phyloP scores from a whole-genome alignment of 2,797 vertebrate genomes.

The Thaleichthys pacificus region DNA sequence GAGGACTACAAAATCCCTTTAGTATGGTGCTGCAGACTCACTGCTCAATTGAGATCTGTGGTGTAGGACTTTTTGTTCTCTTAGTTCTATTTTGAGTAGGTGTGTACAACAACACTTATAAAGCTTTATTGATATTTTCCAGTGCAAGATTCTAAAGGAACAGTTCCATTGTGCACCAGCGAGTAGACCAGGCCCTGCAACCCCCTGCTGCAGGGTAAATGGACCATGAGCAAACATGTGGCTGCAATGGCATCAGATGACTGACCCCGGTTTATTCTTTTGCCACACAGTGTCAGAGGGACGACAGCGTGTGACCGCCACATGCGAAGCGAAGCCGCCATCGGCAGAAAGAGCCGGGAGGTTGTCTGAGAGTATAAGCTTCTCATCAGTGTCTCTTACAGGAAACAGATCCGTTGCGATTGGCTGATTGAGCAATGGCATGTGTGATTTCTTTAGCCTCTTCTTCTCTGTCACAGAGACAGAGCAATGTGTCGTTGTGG shows the following conservation, averaged over 20 bases:
- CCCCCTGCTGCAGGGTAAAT: conserved; percentile 32
- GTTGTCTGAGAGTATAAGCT: neutral
- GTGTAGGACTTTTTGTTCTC: conserved; percentile 5
- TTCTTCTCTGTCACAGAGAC: neutral
- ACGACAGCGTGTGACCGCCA: conserved; percentile 15
- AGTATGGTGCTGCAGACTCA: conserved; percentile 10
- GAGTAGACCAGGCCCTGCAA: no score
- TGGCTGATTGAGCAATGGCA: conserved; percentile 46
- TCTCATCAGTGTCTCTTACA: conserved; percentile 10
- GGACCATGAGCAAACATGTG: conserved; percentile 24
- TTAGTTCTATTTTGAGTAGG: conserved; percentile 18
- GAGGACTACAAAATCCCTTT: conserved; percentile 26
- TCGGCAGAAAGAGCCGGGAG: conserved; percentile 8
- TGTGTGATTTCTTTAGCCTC: conserved; percentile 33
- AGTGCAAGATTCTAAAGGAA: no score
- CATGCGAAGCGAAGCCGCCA: conserved; percentile 6
- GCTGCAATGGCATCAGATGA: conserved; percentile 12
- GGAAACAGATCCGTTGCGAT: conserved; percentile 37
- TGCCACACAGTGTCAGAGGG: conserved; percentile 26
- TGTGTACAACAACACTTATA: neutral
- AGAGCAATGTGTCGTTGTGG: no score
- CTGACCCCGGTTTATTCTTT: conserved; percentile 31
- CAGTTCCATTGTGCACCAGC: no score
- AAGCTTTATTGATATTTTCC: no score
- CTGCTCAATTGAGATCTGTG: conserved; percentile 9